Base-by-base conservation (phyloP, 1,140 invertebrate genomes). In the Cecropterus lyciades region DNA sequence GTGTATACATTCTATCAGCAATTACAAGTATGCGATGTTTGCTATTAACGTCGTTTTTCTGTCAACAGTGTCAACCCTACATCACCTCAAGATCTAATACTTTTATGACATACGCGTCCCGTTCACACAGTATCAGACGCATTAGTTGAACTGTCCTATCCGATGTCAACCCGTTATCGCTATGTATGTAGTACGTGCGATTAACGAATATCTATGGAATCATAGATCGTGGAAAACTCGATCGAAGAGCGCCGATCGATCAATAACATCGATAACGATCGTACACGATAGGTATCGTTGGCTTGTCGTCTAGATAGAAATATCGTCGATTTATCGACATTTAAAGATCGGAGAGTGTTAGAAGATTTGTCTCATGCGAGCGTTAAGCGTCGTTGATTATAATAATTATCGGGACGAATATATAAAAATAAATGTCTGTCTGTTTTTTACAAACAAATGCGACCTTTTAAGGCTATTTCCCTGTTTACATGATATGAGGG, bases 141-240 rank as follows among this genome's bases (percentile, higher is more conserved):
- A n/a, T 11, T 7, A 60, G 20, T 17, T 20, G 16, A 40, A 62
- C 45, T 33, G 9, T 40, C 30, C 49, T 10, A 30, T 27, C 46
- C 46, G 14, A 49, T 62, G 48, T 62, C 43, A 37, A 37, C 30
- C 30, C 14, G 43, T 59, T 59, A 59, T 59, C 48, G 20, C 13
- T 30, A 15, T 46, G 51, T 13, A 40, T 8, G 20, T 30, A 4
- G 3, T 7, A 30, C 43, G 51, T 27, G 57, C 52, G 51, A 56
- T 69, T 42, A 69, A 66, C 53, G 55, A 52, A 73, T 72, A 77
- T 66, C 30, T 33, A 48, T 7, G 65, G 68, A 65, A 68, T 78
- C 77, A 80, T 76, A 67, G 75, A 78, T 78, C 71, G 57, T 33
- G 60, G 49, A 72, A 63, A 64, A 69, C 65, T 52, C 43, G 66